Evolutionary conservation across 2,797 vertebrate genomes (phyloP), one percentile per base, ranked within the genome.

Genomic region (Tinamus major): DNA sequence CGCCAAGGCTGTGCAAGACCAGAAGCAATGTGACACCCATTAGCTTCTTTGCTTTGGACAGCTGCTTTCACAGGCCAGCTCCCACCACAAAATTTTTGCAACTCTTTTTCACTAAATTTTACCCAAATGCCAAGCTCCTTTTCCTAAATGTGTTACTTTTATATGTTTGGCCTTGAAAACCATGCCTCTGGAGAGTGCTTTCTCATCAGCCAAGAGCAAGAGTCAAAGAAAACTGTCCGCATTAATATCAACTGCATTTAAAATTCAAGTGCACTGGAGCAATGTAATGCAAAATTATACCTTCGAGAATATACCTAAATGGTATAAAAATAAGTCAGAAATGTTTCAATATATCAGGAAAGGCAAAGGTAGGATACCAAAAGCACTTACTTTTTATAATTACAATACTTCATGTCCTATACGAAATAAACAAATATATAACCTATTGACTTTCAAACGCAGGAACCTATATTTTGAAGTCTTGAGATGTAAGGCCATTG

Each of bases 31-130:
- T 58, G 58, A 84, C 27, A 48, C 3, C 39, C 39, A 3, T n/a
- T 26, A 24, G 2, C 23, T 70, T 51, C 26, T 9, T 1, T 41
- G 33, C 5, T 37, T 75, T 26, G 7, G 58, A 78, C 48, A 86
- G 35, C 29, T 16, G 23, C 0, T 0, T 71, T 64, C 67, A 64
- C 67, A 61, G 75, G 27, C 4, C 56, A 44, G 17, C 19, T 69
- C 2, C 5, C 21, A 41, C 1, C 2, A 8, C 1, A 0, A 11
- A 33, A 35, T 56, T 62, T 19, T 67, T 53, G 51, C 51, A 53
- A 53, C 15, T 29, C 21, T 53, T 53, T 53, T 74, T 16, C 16
- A 4, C 6, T 67, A 46, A 10, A 4, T 82, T 87, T 77, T 77
- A 72, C 12, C 31, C 46, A 70, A 7, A 31, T 35, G 4, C 44